These are phyloP conservation scores for Patella caerulea DNA, from an alignment of 2,888 invertebrate species.

Conservation along the genomic window DNA sequence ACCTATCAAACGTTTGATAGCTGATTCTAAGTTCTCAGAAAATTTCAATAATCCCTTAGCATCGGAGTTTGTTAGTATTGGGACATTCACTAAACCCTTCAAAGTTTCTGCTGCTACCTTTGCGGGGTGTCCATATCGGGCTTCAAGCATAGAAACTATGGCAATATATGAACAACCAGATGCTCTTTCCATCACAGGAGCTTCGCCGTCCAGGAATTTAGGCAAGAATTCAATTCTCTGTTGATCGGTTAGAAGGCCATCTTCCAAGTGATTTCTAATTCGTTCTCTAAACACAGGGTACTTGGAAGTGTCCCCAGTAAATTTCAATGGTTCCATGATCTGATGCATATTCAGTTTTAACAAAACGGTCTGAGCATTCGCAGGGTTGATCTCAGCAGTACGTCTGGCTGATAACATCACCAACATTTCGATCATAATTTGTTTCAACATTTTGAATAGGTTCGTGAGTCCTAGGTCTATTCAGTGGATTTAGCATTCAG, in stretches of 20 bases:
- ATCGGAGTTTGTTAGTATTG: neutral
- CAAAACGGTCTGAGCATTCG: neutral
- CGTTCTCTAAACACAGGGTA: neutral
- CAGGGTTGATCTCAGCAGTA: too few species aligned
- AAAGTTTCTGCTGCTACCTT: neutral
- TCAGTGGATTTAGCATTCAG: neutral
- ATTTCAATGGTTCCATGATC: neutral
- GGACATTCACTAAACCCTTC: neutral
- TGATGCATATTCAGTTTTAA: neutral
- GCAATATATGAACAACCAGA: neutral
- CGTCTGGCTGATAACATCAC: neutral
- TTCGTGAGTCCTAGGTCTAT: neutral
- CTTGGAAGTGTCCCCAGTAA: neutral
- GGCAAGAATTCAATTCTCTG: neutral
- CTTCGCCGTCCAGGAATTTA: neutral
- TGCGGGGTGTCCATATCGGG: neutral
- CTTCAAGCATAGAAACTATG: neutral
- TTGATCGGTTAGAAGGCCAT: neutral
- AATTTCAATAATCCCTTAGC: neutral
- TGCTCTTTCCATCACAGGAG: neutral
- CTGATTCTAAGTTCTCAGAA: neutral
- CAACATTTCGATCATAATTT: neutral
- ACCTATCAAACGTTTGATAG: neutral
- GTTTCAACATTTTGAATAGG: too few species aligned
- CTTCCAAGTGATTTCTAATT: neutral